Base-by-base conservation (phyloP, 2,797 vertebrate species). In the Diplodus puntazzo region DNA sequence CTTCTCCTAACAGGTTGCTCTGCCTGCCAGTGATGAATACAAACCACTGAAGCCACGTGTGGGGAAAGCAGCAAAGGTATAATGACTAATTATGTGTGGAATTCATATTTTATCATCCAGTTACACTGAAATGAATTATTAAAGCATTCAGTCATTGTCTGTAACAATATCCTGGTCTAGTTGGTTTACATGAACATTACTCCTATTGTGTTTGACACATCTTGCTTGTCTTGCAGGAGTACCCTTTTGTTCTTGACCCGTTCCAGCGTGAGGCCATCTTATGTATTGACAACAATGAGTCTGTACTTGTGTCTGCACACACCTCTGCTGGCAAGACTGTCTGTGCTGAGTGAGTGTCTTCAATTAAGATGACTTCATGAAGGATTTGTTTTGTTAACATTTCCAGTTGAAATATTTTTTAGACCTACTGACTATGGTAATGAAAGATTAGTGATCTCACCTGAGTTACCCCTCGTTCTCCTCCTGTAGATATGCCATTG, bases 271-370 rank as follows among this genome's bases (percentile, higher is more conserved):
- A 99, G 91, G 98, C 98, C 73, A 96, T 99, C 88, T 93, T 98
- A 42, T 99, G 98, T 85, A 96, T 99, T 2, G 98, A 99, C 92
- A 99, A 99, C 89, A 99, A 98, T 79, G 97, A 99, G 87, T 99
- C 98, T 27, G 98, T 99, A 43, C 94, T 99, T 25, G 98, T 99
- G 30, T 99, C 98, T 4, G 98, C 98, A 46, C 98, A 99, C 86
- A 99, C 98, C 3, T 99, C 98, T 74, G 98, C 98, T 18, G 98
- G 98, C 64, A 99, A 99, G 94, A 99, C 98, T 0, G 98, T 99
- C 42, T 99, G 98, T 84, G 98, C 98, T 5, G 98, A 99, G 98
- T 99, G 93, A 96, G 98, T 97, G 81, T 75, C 52, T 42, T 54
- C 2, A 9, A 1, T 61, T 46, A 45, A 61, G 23, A 20, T 10